These are phyloP conservation scores for Drosophila dives DNA, from an alignment of 2,888 invertebrate genomes.

Conservation along the genomic window DNA sequence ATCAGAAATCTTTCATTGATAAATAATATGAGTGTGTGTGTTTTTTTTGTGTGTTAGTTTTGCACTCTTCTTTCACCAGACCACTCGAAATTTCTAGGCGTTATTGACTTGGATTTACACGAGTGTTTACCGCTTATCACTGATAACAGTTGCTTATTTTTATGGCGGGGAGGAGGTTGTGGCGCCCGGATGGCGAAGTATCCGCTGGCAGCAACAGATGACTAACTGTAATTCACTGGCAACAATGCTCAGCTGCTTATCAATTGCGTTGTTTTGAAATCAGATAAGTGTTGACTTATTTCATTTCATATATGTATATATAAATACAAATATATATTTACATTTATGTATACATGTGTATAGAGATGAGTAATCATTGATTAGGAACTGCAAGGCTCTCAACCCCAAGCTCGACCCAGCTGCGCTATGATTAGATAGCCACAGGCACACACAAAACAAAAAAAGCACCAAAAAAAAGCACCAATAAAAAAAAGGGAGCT, in stretches of 20 bases:
- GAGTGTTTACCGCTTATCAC: slow-evolving; percentile 41
- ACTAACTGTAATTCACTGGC: slow-evolving; percentile 43
- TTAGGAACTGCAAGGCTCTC: slow-evolving; percentile 58
- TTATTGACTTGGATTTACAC: slow-evolving; percentile 32
- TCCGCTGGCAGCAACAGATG: slow-evolving; percentile 41
- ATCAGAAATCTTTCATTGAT: slow-evolving; percentile 61
- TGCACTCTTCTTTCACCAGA: slow-evolving; percentile 1
- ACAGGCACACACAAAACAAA: slow-evolving; percentile 16
- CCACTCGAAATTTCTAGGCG: slow-evolving; percentile 47
- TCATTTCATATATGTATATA: slow-evolving; percentile 6
- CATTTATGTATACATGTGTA: not conserved
- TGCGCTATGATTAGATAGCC: slow-evolving; percentile 41
- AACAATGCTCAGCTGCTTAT: slow-evolving; percentile 62
- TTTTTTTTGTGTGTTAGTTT: slow-evolving; percentile 27
- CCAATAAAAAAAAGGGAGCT: slow-evolving; percentile 24
- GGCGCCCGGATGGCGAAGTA: slow-evolving; percentile 41
- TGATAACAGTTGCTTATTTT: slow-evolving; percentile 33
- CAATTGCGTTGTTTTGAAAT: slow-evolving; percentile 71
- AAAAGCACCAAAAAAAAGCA: not conserved
- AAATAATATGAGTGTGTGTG: slow-evolving; percentile 42
- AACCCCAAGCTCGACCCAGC: slow-evolving; percentile 19
- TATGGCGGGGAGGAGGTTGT: not conserved
- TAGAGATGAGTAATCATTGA: slow-evolving; percentile 69
- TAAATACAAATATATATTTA: not conserved
- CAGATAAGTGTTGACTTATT: slow-evolving; percentile 68